phyloP scores from a whole-genome alignment of 2,113 vertebrate species.

The Mormyrus iriodes region DNA sequence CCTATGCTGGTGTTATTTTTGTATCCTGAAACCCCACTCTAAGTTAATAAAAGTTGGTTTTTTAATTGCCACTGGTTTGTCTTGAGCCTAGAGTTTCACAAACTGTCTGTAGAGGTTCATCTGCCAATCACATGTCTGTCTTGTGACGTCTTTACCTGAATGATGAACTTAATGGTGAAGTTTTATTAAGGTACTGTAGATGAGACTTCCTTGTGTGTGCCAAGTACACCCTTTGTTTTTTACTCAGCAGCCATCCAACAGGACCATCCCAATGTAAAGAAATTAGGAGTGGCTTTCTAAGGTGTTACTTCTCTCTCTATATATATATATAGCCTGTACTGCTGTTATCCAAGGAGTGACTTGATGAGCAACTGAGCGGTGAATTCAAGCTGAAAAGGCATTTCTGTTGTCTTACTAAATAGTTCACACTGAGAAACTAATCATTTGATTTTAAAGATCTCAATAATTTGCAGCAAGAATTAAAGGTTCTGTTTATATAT shows the following conservation, averaged over 20 bases:
- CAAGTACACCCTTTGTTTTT: not conserved
- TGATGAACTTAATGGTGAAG: not conserved
- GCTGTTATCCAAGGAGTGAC: not conserved
- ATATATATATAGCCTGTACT: not conserved
- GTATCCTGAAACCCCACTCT: slow-evolving; percentile 61
- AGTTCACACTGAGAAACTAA: not conserved
- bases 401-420: not conserved
- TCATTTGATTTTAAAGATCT: not conserved
- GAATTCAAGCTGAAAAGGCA: not conserved
- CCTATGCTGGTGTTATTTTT: slow-evolving; percentile 45
- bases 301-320: not conserved
- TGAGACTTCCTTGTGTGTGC: not conserved
- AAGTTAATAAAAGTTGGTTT: slow-evolving; percentile 54
- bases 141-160: not conserved
- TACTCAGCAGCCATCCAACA: not conserved
- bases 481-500: not conserved
- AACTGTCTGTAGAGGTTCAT: not conserved
- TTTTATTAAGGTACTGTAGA: not conserved
- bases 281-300: not conserved
- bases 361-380: not conserved
- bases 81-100: not conserved
- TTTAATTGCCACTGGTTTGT: slow-evolving; percentile 48
- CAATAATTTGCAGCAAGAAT: not conserved
- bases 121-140: not conserved
- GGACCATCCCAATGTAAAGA: not conserved